Conservation (phyloP, 2,113 vertebrate genomes). For the Verasper variegatus region DNA sequence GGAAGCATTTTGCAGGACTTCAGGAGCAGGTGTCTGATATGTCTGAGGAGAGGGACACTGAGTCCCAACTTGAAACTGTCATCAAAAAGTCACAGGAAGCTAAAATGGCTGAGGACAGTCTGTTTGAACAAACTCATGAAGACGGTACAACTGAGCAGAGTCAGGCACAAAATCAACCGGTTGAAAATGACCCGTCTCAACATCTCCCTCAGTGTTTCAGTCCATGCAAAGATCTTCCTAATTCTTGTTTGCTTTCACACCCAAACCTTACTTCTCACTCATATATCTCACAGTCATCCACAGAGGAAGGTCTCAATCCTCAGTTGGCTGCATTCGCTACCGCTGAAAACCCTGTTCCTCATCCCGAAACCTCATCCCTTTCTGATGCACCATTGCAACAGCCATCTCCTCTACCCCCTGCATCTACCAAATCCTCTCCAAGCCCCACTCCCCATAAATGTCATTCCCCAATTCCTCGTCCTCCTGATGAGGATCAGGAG, state of each 20-base stretch:
- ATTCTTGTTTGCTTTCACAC: constrained; percentile 4
- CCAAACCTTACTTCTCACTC: not conserved
- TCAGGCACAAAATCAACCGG: not conserved
- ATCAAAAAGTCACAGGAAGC: not conserved
- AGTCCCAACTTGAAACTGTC: not conserved
- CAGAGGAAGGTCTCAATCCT: constrained; percentile 15
- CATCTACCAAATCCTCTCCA: not conserved
- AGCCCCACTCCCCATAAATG: not conserved
- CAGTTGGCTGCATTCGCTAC: not conserved
- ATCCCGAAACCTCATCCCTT: not conserved
- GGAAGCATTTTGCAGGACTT: constrained; percentile 8
- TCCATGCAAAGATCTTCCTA: not conserved
- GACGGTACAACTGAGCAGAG: constrained; percentile 16
- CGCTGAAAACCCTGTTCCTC: not conserved
- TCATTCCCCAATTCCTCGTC: not conserved
- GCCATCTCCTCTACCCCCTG: constrained; percentile 11
- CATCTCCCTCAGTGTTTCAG: not conserved
- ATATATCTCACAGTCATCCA: constrained; percentile 17
- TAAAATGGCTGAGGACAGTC: constrained; percentile 7
- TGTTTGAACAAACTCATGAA: constrained; percentile 7
- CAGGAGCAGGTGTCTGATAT: not conserved
- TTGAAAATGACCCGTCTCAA: constrained; percentile 4
- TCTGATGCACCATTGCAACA: not conserved
- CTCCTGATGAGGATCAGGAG: constrained; percentile 26
- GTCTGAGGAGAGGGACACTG: not conserved